Base-by-base conservation (phyloP, 2,888 invertebrate genomes). In the Thymelicus lineola region DNA sequence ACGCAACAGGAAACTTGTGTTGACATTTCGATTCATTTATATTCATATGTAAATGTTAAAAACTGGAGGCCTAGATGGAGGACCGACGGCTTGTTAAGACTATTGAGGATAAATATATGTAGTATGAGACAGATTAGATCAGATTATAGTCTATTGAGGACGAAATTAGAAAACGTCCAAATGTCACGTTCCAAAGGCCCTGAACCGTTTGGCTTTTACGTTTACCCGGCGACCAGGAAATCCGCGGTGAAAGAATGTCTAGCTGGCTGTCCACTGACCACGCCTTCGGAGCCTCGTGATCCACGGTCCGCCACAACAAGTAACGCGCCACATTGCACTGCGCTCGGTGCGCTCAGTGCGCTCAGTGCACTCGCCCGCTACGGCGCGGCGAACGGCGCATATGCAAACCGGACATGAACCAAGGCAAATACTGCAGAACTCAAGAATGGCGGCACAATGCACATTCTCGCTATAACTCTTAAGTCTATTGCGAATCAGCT, bases 201-300 rank as follows among this genome's bases (percentile, higher is more conserved):
- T 42, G 10, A 12, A 10, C 42, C 7, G 42, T 12, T 42, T 12
- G 69, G 57, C 64, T 36, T 12, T 35, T n/a, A 38, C 3, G 20
- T 15, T 28, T 28, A 42, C 45, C 65, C 62, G 76, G 76, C 76
- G 83, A 87, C 84, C 82, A 90, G 86, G 89, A 88, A 86, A 77
- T 82, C 77, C 84, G 81, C 76, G 81, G 80, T 74, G 75, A 79
- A 83, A 83, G 86, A 86, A 86, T 87, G 84, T 86, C 81, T 78
- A 76, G 71, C 79, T 36, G 50, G 42, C 66, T 66, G 72, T 77
- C 81, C 81, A 45, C 66, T 66, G 72, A 77, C 81, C 81, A 28
- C 28, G 28, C 28, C 28, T 28, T 3, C 5, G 28, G 3, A 28
- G 28, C 81, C 82, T 84, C 76, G 79, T 77, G 80, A 83, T 85